Evolutionary conservation across 2,113 vertebrate genomes (phyloP), one percentile per base, ranked within the genome.

Genomic region (Myodes glareolus): DNA sequence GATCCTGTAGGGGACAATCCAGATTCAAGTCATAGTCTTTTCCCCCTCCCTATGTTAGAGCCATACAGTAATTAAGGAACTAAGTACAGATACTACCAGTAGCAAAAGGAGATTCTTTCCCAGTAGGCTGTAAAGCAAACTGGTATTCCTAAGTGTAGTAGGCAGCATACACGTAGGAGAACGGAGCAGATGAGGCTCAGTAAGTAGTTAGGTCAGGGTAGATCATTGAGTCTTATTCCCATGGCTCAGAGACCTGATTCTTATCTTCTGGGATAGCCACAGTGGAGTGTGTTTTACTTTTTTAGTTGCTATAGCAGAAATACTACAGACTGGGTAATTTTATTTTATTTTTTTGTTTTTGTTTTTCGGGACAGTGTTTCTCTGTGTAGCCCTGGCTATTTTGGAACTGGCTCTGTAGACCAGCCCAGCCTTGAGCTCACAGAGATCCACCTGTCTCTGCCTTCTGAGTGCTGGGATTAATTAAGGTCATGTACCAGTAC

Each of bases 41-140:
- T 50, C 29, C 7, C 14, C 50, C 14, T 42, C 11, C 3, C 14
- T 47, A 68, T 42, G 21, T 50, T 92, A 67, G 42, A 81, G 61
- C 36, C 95, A 77, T n/a, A 68, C 90, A 67, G 52, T 36, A 68
- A 80, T 68, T 13, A 82, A n/a, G 87, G 75, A 93, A 97, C 52
- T 17, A 89, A 76, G 23, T 70, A 73, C 7, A 87, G 42, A 85
- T 23, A 67, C 13, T 33, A 55, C 21, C 3, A 94, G 27, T n/a
- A 91, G 81, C 61, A 90, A 84, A 94, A 92, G 70, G 58, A 92
- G 90, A 91, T 14, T 5, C 70, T 39, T 88, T 39, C 11, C 50
- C 45, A 55, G 6, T 52, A 14, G 70, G 29, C 14, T 84, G 21
- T 52, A 29, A 78, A 92, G 77, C 27, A 84, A n/a, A 55, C 31